Evolutionary conservation across 2,888 invertebrate genomes (phyloP).

Genomic region (Polymixis lichenea): DNA sequence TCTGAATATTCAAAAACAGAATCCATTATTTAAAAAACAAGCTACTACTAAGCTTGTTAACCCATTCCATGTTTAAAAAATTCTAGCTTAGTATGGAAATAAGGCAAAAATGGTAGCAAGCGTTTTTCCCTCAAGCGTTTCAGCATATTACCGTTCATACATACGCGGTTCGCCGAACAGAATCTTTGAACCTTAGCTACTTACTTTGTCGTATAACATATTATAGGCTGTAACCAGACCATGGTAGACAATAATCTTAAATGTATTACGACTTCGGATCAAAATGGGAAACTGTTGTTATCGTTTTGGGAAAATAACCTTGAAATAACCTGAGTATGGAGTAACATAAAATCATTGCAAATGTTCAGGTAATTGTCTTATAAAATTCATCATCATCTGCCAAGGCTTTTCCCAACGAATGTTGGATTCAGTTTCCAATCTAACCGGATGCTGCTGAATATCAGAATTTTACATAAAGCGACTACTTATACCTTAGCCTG

Average conservation of each 20-base stretch:
- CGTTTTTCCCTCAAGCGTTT: conserved; percentile 41
- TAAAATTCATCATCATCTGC: too few relatives aligned
- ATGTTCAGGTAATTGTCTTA: too few relatives aligned
- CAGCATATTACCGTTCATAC: conserved; percentile 18
- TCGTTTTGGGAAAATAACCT: too few relatives aligned
- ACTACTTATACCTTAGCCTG: too few relatives aligned
- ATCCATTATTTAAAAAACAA: not conserved
- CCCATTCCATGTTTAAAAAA: conserved; percentile 18
- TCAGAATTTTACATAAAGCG: too few relatives aligned
- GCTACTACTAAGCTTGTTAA: not conserved
- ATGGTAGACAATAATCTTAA: not conserved
- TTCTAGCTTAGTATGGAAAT: conserved; percentile 45
- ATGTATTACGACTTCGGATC: not conserved
- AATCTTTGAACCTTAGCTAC: conserved; percentile 32
- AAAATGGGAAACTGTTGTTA: not conserved
- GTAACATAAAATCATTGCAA: too few relatives aligned
- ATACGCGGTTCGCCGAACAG: conserved; percentile 17
- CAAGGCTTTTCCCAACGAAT: too few relatives aligned
- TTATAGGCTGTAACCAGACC: conserved; percentile 32
- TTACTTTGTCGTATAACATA: conserved; percentile 9
- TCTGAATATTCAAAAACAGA: not conserved
- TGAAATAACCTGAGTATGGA: too few relatives aligned
- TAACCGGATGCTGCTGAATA: too few relatives aligned
- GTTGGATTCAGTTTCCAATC: too few relatives aligned
- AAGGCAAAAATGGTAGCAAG: conserved; percentile 34